A percentile compares a stretch with the other conserved stretches of the same genome.
Conservation (phyloP, 2,797 vertebrate species). For the Tokudaia tokunoshimensis region DNA sequence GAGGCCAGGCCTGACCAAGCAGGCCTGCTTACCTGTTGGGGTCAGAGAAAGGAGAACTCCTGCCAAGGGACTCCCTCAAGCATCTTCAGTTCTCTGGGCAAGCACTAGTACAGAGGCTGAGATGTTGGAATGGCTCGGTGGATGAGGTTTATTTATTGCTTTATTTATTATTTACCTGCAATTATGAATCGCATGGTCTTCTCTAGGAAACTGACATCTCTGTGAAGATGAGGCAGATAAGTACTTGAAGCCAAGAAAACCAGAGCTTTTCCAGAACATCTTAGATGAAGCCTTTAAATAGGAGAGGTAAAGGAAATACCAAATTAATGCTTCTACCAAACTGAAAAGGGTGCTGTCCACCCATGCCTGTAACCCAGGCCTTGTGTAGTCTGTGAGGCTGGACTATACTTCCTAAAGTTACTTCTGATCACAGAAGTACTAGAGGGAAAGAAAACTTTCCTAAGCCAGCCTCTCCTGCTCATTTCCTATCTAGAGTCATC, state of each 20-base stretch:
- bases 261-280: background rate
- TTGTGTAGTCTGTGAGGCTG: background rate
- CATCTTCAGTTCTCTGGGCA: too few relatives aligned
- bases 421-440: slow-evolving; percentile 17
- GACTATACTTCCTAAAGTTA: background rate
- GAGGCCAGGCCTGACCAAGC: background rate
- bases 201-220: background rate
- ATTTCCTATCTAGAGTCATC: background rate
- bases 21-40: background rate
- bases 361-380: background rate
- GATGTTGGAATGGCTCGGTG: background rate
- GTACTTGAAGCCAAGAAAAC: background rate
- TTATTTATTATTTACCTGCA: background rate
- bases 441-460: background rate
- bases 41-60: background rate
- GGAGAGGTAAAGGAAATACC: background rate
- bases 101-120: too few relatives aligned
- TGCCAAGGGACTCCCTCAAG: background rate
- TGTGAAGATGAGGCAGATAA: background rate
- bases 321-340: background rate
- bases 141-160: background rate
- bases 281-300: background rate
- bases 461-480: background rate
- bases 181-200: background rate
- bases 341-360: background rate